These are phyloP conservation scores for Ectemnius lituratus DNA, from an alignment of 2,888 invertebrate genomes.

Conservation along the genomic window DNA sequence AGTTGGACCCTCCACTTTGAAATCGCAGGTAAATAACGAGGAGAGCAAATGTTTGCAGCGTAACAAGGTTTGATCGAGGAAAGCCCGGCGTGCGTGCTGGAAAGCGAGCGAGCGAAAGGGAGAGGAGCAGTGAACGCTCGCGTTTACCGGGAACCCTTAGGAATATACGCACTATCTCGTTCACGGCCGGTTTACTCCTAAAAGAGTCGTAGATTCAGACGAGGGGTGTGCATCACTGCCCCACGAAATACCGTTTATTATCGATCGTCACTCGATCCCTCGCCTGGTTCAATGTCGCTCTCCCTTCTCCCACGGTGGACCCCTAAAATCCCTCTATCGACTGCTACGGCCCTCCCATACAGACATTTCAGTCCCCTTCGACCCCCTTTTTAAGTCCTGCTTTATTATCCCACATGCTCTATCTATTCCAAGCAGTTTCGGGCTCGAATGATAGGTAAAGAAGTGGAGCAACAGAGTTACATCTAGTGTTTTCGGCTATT, in stretches of 20 bases:
- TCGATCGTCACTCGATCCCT: slow-evolving; percentile 65
- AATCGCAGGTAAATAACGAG: background rate
- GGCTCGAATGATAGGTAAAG: background rate
- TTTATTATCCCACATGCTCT: background rate
- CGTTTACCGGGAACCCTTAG: slow-evolving; percentile 57
- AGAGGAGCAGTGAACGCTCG: slow-evolving; percentile 48
- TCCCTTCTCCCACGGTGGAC: slow-evolving; percentile 28
- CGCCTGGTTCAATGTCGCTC: slow-evolving; percentile 49
- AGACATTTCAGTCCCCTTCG: background rate
- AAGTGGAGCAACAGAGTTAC: too few relatives aligned
- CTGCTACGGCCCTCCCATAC: slow-evolving; percentile 31
- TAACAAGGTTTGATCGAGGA: slow-evolving; percentile 52
- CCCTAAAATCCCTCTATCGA: slow-evolving; percentile 26
- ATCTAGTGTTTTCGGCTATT: too few relatives aligned
- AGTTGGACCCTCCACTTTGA: background rate
- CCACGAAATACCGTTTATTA: slow-evolving; percentile 68
- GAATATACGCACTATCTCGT: slow-evolving; percentile 67
- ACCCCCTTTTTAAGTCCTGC: slow-evolving; percentile 1
- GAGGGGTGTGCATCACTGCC: slow-evolving; percentile 53
- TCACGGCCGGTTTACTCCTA: slow-evolving; percentile 72
- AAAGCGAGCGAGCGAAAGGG: slow-evolving; percentile 34
- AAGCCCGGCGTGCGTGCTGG: slow-evolving; percentile 34
- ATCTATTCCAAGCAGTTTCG: background rate
- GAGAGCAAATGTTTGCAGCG: slow-evolving; percentile 38
- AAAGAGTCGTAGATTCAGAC: slow-evolving; percentile 67